Evolutionary conservation across 2,888 invertebrate species (phyloP).

Genomic region (Willowsia nigromaculata): DNA sequence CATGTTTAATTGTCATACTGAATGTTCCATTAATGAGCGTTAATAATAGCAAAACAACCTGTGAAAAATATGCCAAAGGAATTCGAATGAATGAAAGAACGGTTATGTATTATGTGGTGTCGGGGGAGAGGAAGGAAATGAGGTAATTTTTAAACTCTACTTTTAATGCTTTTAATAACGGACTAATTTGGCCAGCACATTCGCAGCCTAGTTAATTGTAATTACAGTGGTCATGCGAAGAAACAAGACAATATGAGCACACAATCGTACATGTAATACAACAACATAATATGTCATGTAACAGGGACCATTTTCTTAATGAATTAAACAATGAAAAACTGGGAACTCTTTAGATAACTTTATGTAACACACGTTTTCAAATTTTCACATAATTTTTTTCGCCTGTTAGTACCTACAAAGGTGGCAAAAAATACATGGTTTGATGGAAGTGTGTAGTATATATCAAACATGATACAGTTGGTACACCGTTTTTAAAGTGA

Average conservation of each 20-base stretch:
- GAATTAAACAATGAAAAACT: background rate
- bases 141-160: constrained; percentile 21
- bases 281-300: background rate
- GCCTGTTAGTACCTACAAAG: background rate
- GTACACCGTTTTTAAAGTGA: background rate
- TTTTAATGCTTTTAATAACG: background rate
- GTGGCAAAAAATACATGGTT: background rate
- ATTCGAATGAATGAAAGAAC: background rate
- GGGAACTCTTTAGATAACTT: background rate
- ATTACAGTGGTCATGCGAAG: constrained; percentile 40
- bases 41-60: constrained; percentile 43
- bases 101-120: background rate
- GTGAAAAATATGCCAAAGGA: constrained; percentile 44
- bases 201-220: constrained; percentile 44
- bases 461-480: background rate
- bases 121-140: constrained; percentile 55
- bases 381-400: constrained; percentile 47
- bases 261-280: background rate
- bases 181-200: constrained; percentile 35
- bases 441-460: background rate
- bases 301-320: background rate
- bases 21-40: constrained; percentile 23
- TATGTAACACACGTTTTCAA: background rate
- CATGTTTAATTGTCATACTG: background rate
- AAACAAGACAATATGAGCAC: background rate